Evolutionary conservation across 2,113 vertebrate genomes (phyloP), one percentile per base, ranked within the genome.

Genomic region (Thamnophis sirtalis): DNA sequence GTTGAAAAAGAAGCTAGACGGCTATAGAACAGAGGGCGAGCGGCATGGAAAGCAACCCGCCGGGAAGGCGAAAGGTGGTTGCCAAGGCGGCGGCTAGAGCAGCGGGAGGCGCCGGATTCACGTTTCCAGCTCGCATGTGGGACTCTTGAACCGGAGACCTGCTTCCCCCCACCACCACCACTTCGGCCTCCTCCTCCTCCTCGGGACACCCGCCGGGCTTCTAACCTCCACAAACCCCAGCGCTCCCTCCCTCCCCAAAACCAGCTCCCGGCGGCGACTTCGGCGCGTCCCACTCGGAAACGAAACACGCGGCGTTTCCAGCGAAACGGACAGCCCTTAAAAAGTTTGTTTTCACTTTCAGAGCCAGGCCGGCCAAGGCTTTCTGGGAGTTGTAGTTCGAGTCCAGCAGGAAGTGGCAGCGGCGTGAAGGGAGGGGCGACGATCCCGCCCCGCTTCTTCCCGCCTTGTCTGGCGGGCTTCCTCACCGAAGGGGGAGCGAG

Each of bases 331-430:
- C 90, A 92, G 94, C 91, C 94, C 48, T 19, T 56, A 7, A 60
- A 93, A 91, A 94, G 94, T 93, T 95, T 96, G 93, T 96, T 95
- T 97, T 96, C 96, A 95, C 96, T 97, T 96, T 96, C 92, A 58
- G 93, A 88, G 11, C 92, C 22, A 43, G n/a, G 26, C 94, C 95
- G 87, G 49, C 92, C 8, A 80, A 2, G 93, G 92, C 92, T 80
- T 96, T n/a, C 96, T 95, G 96, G 96, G 96, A 96, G 95, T 90
- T 86, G 96, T 96, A 96, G 96, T 97, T 92, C 95, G 87, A 38
- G n/a, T 8, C 54, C 88, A n/a, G 60, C 51, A 73, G 80, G 93
- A 38, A 86, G 92, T 2, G 0, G 51, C 9, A 17, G 43, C 1
- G 19, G 19, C 6, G 9, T n/a, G 38, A 13, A 38, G 49, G 54